Percentiles rank a stretch among this genome's conserved stretches.
These are phyloP conservation scores for Philopedon plagiatum DNA, from an alignment of 2,888 invertebrate species.

Conservation along the genomic window DNA sequence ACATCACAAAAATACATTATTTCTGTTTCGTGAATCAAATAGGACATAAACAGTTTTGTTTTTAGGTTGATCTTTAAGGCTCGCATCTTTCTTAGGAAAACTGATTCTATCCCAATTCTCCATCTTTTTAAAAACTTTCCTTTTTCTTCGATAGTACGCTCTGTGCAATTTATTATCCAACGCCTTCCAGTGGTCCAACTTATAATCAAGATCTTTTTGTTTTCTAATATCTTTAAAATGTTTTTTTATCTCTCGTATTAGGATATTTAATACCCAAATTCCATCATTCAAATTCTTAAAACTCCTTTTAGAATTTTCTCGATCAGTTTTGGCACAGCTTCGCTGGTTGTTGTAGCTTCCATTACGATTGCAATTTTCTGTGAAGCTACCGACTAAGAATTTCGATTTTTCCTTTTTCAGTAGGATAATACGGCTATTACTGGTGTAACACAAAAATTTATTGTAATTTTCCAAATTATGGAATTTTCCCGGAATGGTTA, in stretches of 20 bases:
- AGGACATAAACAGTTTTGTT: constrained; percentile 28
- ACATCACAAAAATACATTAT: not conserved
- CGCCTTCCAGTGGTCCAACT: constrained; percentile 13
- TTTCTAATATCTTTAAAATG: not conserved
- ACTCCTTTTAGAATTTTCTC: constrained; percentile 35
- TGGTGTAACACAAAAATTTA: constrained; percentile 36
- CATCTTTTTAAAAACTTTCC: constrained; percentile 20
- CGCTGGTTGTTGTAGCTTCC: constrained; percentile 31
- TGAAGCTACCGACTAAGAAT: not conserved
- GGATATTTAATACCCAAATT: not conserved
- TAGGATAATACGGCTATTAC: not conserved
- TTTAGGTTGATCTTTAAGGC: not conserved
- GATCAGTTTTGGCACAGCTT: constrained; percentile 34
- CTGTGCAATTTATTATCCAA: constrained; percentile 1
- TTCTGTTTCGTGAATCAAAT: constrained; percentile 7
- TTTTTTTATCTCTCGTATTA: not conserved
- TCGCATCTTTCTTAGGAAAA: not conserved
- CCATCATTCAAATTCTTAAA: constrained; percentile 1
- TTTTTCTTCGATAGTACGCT: constrained; percentile 10
- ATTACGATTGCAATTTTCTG: constrained; percentile 5
- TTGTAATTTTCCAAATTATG: constrained; percentile 31
- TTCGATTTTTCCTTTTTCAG: not conserved
- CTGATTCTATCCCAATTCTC: constrained; percentile 14
- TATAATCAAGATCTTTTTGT: constrained; percentile 15
- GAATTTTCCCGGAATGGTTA: constrained; percentile 21